Conservation (phyloP, 2,113 vertebrate genomes). For the Sander vitreus region DNA sequence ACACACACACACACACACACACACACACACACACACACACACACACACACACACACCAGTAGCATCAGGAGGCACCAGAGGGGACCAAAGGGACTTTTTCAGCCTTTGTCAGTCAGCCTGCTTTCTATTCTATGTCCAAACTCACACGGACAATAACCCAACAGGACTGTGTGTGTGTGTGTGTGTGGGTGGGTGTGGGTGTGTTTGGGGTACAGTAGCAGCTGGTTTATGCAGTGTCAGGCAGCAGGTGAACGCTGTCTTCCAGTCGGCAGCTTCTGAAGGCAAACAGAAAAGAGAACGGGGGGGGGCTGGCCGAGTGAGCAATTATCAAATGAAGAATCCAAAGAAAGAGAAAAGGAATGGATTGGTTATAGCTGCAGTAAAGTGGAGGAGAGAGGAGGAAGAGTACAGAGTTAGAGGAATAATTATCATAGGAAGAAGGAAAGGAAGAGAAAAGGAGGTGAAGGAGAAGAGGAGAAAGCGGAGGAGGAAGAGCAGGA, state of each 20-base stretch:
- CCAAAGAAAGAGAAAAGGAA: conserved; percentile 3
- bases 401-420: conserved; percentile 7
- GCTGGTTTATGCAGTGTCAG: conserved; percentile 75
- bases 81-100: conserved; percentile 55
- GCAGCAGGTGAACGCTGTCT: conserved; percentile 81
- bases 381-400: neutral
- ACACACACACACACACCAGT: conserved; percentile 4
- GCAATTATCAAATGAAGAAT: conserved; percentile 30
- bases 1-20: no score
- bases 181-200: conserved; percentile 50
- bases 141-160: conserved; percentile 67
- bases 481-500: conserved; percentile 36
- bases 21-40: no score
- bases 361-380: neutral
- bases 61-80: conserved; percentile 55
- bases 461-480: conserved; percentile 28
- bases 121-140: conserved; percentile 67
- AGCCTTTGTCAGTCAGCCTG: conserved; percentile 56
- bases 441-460: conserved; percentile 19
- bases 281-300: conserved; percentile 58
- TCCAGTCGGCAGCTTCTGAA: conserved; percentile 73
- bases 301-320: neutral
- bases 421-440: conserved; percentile 15
- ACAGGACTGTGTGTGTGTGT: conserved; percentile 48
- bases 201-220: conserved; percentile 72